Percentiles rank a stretch among this genome's conserved stretches.
Evolutionary conservation across 2,113 vertebrate genomes (phyloP).

Genomic region (Campylorhamphus procurvoides): DNA sequence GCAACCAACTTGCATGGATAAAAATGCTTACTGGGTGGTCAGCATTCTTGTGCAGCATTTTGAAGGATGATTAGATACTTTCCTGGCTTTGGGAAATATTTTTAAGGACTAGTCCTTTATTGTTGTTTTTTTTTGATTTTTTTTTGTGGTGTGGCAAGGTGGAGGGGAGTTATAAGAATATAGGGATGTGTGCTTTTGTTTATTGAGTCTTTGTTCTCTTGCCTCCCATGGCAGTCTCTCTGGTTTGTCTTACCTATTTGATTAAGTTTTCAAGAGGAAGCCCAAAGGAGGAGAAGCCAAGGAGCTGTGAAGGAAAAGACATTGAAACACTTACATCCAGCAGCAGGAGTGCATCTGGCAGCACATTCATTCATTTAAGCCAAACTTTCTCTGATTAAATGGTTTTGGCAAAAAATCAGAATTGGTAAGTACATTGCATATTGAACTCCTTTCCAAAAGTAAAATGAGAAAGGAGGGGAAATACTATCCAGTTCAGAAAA

Average conservation of each 20-base stretch:
- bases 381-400: background rate
- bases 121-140: background rate
- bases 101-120: background rate
- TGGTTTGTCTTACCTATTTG: background rate
- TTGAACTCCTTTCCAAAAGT: background rate
- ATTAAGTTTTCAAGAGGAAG: background rate
- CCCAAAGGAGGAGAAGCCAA: background rate
- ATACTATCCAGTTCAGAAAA: background rate
- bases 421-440: background rate
- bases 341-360: background rate
- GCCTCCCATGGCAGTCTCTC: background rate
- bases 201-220: background rate
- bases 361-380: background rate
- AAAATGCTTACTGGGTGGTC: background rate
- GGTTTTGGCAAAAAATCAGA: background rate
- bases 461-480: background rate
- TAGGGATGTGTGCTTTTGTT: background rate
- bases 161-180: background rate
- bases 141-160: too few relatives aligned
- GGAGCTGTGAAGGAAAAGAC: background rate
- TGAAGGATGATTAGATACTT: background rate
- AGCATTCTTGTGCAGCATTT: background rate
- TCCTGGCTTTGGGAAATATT: background rate
- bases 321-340: background rate
- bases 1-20: background rate